Conservation (phyloP, 2,113 vertebrate genomes). For the Notarius quadriscutis region DNA sequence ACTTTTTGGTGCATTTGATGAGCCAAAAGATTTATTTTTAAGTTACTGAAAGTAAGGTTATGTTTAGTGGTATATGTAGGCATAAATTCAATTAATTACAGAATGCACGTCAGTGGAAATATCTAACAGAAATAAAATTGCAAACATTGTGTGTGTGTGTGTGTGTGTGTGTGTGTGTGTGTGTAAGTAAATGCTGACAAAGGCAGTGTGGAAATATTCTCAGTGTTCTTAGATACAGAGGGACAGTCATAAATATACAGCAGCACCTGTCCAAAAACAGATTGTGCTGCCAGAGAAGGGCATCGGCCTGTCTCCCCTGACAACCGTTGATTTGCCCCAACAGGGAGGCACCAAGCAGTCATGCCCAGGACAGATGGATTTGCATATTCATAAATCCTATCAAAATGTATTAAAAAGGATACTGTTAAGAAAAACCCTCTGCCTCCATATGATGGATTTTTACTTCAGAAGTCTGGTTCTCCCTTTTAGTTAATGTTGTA, state of each 20-base stretch:
- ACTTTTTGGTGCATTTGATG: background rate
- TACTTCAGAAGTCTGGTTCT: background rate
- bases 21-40: background rate
- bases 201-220: conserved; percentile 53
- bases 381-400: conserved; percentile 73
- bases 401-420: conserved; percentile 56
- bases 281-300: conserved; percentile 54
- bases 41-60: background rate
- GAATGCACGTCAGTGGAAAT: background rate
- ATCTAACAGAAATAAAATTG: background rate
- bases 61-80: background rate
- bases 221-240: conserved; percentile 50
- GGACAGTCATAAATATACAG: conserved; percentile 76
- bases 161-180: conserved; percentile 25
- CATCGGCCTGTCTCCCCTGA: conserved; percentile 60
- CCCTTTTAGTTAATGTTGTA: conserved; percentile 6
- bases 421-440: conserved; percentile 59
- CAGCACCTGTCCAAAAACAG: conserved; percentile 69
- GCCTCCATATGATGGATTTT: conserved; percentile 68
- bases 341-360: conserved; percentile 60
- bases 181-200: conserved; percentile 27
- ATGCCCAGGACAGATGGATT: conserved; percentile 73
- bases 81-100: background rate
- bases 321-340: conserved; percentile 66
- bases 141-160: background rate